Percentiles rank a stretch among this genome's conserved stretches.
phyloP scores from a whole-genome alignment of 2,797 vertebrate species.

The Microcaecilia unicolor region DNA sequence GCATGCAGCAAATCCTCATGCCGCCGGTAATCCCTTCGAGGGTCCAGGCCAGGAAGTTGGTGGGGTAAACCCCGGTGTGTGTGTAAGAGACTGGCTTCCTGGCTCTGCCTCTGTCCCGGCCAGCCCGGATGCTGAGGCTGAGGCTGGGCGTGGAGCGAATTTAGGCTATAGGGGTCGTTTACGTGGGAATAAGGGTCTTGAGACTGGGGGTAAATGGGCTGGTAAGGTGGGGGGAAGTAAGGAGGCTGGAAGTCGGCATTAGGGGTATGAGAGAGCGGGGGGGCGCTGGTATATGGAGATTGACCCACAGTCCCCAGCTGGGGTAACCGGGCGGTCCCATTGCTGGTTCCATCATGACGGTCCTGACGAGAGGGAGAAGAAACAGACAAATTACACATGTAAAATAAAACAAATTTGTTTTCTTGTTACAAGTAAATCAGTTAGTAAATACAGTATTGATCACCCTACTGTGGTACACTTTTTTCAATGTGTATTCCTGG shows the following conservation, averaged over 20 bases:
- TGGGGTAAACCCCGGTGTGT: constrained; percentile 89
- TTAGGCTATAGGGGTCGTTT: constrained; percentile 95
- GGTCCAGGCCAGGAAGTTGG: constrained; percentile 78
- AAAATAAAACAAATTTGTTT: neutral
- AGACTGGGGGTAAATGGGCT: constrained; percentile 95
- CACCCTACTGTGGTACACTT: too few relatives aligned
- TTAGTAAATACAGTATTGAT: too few relatives aligned
- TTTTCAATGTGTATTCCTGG: too few relatives aligned
- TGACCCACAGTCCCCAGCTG: constrained; percentile 93
- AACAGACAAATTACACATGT: constrained; percentile 11
- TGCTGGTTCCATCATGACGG: constrained; percentile 92
- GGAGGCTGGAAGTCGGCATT: constrained; percentile 95
- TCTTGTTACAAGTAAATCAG: too few relatives aligned
- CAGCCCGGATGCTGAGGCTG: constrained; percentile 93
- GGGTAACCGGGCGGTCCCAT: constrained; percentile 91
- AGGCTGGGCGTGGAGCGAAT: constrained; percentile 87
- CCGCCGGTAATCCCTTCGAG: constrained; percentile 87
- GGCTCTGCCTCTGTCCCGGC: constrained; percentile 91
- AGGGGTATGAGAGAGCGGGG: constrained; percentile 90
- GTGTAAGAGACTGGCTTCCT: constrained; percentile 88
- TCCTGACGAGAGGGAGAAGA: constrained; percentile 52
- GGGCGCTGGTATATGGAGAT: constrained; percentile 89
- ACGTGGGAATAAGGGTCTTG: constrained; percentile 97
- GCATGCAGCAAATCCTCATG: constrained; percentile 87
- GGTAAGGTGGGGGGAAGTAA: constrained; percentile 89